Evolutionary conservation across 2,113 vertebrate genomes (phyloP).

Genomic region (Sigmodon hispidus): DNA sequence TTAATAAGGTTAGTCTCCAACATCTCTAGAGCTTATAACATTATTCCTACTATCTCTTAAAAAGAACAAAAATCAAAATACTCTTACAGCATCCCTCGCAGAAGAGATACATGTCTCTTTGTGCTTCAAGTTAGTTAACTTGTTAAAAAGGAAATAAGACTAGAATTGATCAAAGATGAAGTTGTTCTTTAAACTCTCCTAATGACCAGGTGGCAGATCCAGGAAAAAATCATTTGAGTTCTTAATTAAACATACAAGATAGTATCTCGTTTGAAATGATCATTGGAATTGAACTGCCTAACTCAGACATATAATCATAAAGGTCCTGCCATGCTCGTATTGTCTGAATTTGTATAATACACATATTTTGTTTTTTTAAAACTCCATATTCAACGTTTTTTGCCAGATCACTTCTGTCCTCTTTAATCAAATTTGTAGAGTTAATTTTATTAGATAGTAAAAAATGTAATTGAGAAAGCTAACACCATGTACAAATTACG

Average conservation of each 20-base stretch:
- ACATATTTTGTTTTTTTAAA: background rate
- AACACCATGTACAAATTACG: background rate
- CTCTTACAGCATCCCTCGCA: background rate
- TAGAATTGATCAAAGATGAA: background rate
- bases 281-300: background rate
- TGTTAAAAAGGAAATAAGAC: background rate
- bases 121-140: background rate
- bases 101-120: background rate
- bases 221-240: background rate
- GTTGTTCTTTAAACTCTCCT: background rate
- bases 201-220: background rate
- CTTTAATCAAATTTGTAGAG: background rate
- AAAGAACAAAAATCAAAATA: background rate
- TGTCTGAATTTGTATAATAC: background rate
- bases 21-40: background rate
- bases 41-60: background rate
- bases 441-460: slow-evolving; percentile 21
- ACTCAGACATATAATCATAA: background rate
- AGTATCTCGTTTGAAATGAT: background rate
- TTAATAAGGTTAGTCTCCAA: background rate
- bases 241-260: background rate
- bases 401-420: background rate
- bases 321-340: background rate
- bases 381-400: background rate
- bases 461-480: background rate